Conservation (phyloP, 1,140 invertebrate genomes). For the Pantala flavescens region DNA sequence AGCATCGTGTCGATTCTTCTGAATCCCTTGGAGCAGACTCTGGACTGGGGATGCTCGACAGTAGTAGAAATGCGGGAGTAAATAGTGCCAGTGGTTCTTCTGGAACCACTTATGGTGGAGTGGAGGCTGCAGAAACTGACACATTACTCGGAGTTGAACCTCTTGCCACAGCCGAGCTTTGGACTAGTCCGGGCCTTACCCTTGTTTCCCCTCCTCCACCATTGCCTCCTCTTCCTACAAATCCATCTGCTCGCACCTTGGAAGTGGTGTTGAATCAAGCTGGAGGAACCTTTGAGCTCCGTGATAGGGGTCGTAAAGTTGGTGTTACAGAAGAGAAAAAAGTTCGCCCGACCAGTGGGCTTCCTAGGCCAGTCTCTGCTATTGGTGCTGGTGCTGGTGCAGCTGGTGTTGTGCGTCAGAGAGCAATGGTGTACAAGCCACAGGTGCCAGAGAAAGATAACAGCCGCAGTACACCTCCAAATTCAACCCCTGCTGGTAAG, state of each 20-base stretch:
- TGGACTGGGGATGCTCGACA: conserved; percentile 39
- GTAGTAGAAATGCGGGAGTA: conserved; percentile 11
- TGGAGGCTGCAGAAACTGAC: conserved; percentile 27
- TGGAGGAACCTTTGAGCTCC: conserved; percentile 5
- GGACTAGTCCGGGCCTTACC: background rate
- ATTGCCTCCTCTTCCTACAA: background rate
- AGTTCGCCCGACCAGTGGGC: background rate
- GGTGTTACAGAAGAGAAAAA: conserved; percentile 12
- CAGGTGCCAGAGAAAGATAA: background rate
- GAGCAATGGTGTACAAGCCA: background rate
- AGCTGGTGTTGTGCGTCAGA: conserved; percentile 12
- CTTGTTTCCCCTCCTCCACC: background rate
- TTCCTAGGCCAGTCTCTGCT: conserved; percentile 6
- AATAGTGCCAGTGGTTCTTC: background rate
- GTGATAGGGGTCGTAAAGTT: conserved; percentile 8
- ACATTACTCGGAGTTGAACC: conserved; percentile 29
- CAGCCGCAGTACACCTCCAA: background rate
- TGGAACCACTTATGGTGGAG: conserved; percentile 28
- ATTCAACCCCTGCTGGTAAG: background rate
- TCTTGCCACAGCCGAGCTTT: conserved; percentile 25
- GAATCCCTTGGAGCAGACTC: conserved; percentile 39
- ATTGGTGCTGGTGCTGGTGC: background rate
- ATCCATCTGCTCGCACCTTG: background rate
- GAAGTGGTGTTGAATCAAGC: conserved; percentile 7
- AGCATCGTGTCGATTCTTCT: conserved; percentile 24